Percentiles rank a stretch among this genome's conserved stretches.
These are phyloP conservation scores for Halesus radiatus DNA, from an alignment of 1,140 invertebrate genomes.

Conservation along the genomic window DNA sequence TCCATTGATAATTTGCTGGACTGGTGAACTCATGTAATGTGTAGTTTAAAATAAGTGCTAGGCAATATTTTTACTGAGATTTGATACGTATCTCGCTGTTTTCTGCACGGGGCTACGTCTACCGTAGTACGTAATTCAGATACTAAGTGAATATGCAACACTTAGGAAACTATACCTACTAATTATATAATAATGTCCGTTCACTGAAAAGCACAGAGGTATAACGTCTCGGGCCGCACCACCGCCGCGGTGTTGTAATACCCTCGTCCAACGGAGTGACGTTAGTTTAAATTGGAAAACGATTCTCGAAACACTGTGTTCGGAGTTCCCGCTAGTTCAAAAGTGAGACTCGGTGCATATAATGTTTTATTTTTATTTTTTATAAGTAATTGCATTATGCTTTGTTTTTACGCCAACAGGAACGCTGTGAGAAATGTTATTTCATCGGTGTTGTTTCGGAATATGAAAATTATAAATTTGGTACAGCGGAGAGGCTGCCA, in stretches of 20 bases:
- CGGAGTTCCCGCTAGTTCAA: neutral
- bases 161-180: neutral
- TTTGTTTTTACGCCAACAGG: neutral
- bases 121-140: too few relatives aligned
- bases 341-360: neutral
- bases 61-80: too few relatives aligned
- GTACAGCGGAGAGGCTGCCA: too few relatives aligned
- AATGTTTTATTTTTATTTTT: neutral
- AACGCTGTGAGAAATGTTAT: too few relatives aligned
- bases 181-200: neutral
- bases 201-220: neutral
- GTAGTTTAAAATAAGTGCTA: too few relatives aligned
- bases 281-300: constrained; percentile 40
- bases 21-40: too few relatives aligned
- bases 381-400: neutral
- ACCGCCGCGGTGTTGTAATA: neutral
- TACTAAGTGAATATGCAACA: neutral
- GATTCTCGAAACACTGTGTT: neutral
- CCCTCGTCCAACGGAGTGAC: constrained; percentile 41
- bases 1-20: too few relatives aligned
- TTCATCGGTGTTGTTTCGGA: too few relatives aligned
- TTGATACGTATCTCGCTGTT: too few relatives aligned
- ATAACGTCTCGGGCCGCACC: too few relatives aligned
- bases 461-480: too few relatives aligned
- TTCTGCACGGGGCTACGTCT: too few relatives aligned